Conservation (phyloP, 2,888 invertebrate species). For the Ochropacha duplaris region DNA sequence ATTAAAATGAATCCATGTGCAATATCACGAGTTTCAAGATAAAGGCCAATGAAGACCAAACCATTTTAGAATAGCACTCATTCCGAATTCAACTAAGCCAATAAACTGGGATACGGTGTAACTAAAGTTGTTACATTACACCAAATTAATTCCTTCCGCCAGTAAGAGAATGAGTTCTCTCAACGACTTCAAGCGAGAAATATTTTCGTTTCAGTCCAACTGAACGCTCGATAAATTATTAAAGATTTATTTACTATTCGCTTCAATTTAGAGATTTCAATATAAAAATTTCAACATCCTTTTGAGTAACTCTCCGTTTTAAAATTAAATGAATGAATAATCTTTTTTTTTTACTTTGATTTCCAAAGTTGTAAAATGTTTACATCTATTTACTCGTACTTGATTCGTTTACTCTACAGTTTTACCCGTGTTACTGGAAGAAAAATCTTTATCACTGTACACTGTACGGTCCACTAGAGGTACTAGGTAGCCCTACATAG, state of each 20-base stretch:
- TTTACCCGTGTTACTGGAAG: too few relatives aligned
- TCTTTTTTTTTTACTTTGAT: neutral
- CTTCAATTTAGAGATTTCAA: conserved; percentile 11
- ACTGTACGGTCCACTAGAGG: too few relatives aligned
- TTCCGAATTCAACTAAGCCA: conserved; percentile 4
- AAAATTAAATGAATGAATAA: too few relatives aligned
- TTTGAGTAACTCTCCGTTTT: too few relatives aligned
- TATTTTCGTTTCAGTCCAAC: conserved; percentile 34
- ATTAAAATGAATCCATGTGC: neutral
- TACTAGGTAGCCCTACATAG: too few relatives aligned
- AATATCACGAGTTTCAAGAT: neutral
- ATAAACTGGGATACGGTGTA: conserved; percentile 25
- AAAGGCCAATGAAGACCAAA: neutral
- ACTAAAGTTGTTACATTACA: conserved; percentile 39
- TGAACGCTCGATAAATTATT: conserved; percentile 41
- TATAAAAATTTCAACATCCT: too few relatives aligned
- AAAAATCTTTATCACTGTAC: too few relatives aligned
- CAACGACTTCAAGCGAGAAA: conserved; percentile 38
- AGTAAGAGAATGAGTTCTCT: conserved; percentile 45
- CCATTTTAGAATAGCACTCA: conserved; percentile 1
- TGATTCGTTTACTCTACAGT: too few relatives aligned
- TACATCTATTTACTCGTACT: too few relatives aligned
- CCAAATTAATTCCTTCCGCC: conserved; percentile 45
- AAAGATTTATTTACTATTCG: conserved; percentile 29
- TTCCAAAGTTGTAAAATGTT: neutral